phyloP scores from a whole-genome alignment of 2,113 vertebrate species.

The Neofelis nebulosa region DNA sequence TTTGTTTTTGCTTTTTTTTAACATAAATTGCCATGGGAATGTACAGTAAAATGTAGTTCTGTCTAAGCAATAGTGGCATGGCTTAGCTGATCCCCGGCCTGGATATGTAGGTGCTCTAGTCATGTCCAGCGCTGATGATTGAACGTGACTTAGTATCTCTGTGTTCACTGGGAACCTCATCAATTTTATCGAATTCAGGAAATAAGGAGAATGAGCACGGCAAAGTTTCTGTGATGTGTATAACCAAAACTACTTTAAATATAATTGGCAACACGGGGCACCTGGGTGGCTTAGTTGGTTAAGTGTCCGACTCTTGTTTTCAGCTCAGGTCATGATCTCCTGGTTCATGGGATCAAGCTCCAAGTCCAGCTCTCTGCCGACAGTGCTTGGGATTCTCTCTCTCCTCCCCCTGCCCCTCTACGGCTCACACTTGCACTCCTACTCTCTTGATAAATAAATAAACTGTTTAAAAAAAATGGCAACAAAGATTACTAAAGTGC shows the following conservation, averaged over 20 bases:
- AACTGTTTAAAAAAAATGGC: neutral
- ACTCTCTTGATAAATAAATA: too few relatives aligned
- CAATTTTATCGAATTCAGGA: neutral
- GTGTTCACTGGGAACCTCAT: neutral
- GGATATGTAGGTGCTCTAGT: neutral
- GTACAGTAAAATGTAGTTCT: neutral
- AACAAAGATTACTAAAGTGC: neutral
- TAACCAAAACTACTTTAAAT: neutral
- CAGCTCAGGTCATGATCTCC: too few relatives aligned
- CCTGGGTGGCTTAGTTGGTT: too few relatives aligned
- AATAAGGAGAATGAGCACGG: neutral
- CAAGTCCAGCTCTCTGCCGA: too few relatives aligned
- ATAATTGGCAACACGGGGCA: neutral
- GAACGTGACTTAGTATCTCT: neutral
- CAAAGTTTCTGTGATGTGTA: neutral
- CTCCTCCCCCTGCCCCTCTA: too few relatives aligned
- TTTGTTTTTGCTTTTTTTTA: neutral
- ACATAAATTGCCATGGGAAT: neutral
- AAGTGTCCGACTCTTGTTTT: too few relatives aligned
- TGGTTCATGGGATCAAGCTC: too few relatives aligned
- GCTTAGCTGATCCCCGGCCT: neutral
- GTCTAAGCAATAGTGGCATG: neutral
- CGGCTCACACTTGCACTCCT: too few relatives aligned
- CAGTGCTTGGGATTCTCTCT: too few relatives aligned
- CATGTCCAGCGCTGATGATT: neutral